Conservation (phyloP, 2,113 vertebrate genomes). For the Dromaius novaehollandiae region DNA sequence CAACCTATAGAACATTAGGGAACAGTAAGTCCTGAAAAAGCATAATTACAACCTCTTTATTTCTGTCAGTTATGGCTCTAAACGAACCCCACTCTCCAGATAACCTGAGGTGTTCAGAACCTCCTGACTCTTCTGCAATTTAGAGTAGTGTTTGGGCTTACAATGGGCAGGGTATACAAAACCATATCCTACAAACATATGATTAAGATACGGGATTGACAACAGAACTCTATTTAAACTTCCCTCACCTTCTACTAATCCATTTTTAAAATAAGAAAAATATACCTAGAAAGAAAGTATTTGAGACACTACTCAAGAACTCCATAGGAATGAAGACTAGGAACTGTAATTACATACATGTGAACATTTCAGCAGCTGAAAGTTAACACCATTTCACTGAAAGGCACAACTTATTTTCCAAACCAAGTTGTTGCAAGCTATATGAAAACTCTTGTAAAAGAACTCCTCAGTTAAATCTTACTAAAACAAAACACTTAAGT, state of each 20-base stretch:
- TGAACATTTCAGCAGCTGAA: neutral
- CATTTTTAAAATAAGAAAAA: neutral
- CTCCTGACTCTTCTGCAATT: neutral
- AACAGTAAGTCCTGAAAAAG: neutral
- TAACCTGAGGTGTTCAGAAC: neutral
- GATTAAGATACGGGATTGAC: neutral
- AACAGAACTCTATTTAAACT: neutral
- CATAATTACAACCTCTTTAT: neutral
- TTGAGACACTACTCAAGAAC: neutral
- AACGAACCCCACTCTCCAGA: neutral
- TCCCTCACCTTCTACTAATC: neutral
- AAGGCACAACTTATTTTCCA: neutral
- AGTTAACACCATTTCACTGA: neutral
- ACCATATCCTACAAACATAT: neutral
- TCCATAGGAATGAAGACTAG: neutral
- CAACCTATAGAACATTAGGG: conserved; percentile 79
- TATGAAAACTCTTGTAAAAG: neutral
- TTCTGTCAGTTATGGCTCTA: neutral
- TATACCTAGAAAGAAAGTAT: neutral
- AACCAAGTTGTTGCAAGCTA: neutral
- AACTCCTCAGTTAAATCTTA: neutral
- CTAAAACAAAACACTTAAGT: neutral
- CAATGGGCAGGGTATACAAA: neutral
- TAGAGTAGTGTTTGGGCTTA: neutral
- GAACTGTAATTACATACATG: neutral